A percentile compares a stretch with the other conserved stretches of the same genome.
Conservation (phyloP, 1,140 invertebrate species). For the Drosophila littoralis region DNA sequence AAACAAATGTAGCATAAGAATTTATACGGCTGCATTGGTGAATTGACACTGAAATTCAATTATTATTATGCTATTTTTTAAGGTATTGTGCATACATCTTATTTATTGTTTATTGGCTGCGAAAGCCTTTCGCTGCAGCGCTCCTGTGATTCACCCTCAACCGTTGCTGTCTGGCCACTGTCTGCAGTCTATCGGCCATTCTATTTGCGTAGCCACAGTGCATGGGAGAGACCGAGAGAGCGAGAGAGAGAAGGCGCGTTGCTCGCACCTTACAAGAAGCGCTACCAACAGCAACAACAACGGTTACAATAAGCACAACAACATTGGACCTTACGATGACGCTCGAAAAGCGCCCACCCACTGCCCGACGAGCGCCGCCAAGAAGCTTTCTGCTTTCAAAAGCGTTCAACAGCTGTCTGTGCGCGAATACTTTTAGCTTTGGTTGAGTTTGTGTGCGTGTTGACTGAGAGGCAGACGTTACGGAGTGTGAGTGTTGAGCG, state of each 20-base stretch:
- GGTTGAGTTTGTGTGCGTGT: conserved; percentile 26
- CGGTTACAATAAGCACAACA: conserved; percentile 14
- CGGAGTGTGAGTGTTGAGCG: conserved; percentile 51
- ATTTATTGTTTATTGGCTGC: no score
- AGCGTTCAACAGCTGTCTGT: conserved; percentile 75
- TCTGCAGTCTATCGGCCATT: conserved; percentile 65
- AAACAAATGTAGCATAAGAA: not conserved
- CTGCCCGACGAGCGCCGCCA: conserved; percentile 1
- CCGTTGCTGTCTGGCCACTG: conserved; percentile 67
- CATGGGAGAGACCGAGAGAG: conserved; percentile 1
- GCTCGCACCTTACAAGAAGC: not conserved
- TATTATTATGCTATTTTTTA: no score
- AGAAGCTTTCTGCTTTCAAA: conserved; percentile 64
- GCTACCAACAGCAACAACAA: conserved; percentile 19
- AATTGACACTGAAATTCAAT: no score
- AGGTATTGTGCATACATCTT: no score
- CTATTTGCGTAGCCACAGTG: conserved; percentile 50
- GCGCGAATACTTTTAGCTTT: conserved; percentile 45
- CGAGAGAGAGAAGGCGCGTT: not conserved
- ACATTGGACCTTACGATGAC: not conserved
- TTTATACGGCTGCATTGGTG: no score
- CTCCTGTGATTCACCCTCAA: conserved; percentile 33
- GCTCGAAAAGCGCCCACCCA: conserved; percentile 2
- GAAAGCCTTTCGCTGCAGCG: not conserved
- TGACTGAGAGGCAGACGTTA: conserved; percentile 28